A percentile compares a stretch with the other conserved stretches of the same genome.
These are phyloP conservation scores for Grammomys dolichurus DNA, from an alignment of 2,113 vertebrate genomes.

Conservation along the genomic window DNA sequence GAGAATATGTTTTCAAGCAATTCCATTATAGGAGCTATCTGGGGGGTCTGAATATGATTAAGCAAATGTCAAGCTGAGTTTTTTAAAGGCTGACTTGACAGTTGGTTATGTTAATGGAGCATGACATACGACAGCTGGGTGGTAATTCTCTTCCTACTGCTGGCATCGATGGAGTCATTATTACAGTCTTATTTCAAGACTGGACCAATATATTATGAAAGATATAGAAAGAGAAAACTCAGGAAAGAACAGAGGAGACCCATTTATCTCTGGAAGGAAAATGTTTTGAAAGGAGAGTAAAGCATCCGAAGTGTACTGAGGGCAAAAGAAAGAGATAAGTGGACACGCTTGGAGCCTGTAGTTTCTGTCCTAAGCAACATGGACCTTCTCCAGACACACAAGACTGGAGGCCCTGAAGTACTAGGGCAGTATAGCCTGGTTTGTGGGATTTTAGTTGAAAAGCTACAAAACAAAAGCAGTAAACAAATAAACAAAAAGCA, in stretches of 20 bases:
- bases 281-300: slow-evolving; percentile 3
- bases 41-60: slow-evolving; percentile 70
- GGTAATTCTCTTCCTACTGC: slow-evolving; percentile 72
- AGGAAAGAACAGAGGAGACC: background rate
- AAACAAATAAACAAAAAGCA: background rate
- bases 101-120: slow-evolving; percentile 71
- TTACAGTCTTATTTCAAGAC: slow-evolving; percentile 68
- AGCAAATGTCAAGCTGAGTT: slow-evolving; percentile 43
- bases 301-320: background rate
- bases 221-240: slow-evolving; percentile 55
- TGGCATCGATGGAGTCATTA: slow-evolving; percentile 64
- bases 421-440: background rate
- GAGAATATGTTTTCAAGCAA: slow-evolving; percentile 53
- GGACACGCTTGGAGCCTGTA: background rate
- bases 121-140: slow-evolving; percentile 69
- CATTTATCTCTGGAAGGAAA: slow-evolving; percentile 22
- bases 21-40: slow-evolving; percentile 50
- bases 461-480: background rate
- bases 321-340: background rate
- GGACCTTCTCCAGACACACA: background rate
- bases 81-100: slow-evolving; percentile 69
- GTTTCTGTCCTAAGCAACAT: background rate
- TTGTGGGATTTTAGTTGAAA: background rate
- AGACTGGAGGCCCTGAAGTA: no score
- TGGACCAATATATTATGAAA: slow-evolving; percentile 40